Evolutionary conservation across 2,113 vertebrate genomes (phyloP), one percentile per base, ranked within the genome.

Genomic region (Chlorodrepanis virens): DNA sequence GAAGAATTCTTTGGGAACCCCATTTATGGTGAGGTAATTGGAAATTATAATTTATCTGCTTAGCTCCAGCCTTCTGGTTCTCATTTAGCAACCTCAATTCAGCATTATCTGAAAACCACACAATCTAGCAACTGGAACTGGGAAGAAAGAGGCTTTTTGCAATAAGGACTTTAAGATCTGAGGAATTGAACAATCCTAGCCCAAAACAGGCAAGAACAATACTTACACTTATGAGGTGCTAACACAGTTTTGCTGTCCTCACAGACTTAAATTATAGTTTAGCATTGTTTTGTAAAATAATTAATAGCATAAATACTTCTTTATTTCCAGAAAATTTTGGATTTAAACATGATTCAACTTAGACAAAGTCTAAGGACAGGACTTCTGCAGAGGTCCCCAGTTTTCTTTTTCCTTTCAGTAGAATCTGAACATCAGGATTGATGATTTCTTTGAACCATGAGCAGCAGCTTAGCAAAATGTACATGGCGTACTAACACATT

Each of bases 61-160:
- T 96, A 90, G 60, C 71, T 86, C 33, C 29, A 90, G 63, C 72
- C 60, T 95, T 93, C 76, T 95, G 88, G 59, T 94, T 95, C 79
- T 96, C n/a, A 68, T 95, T 96, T 90, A 92, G 87, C 75, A 89
- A 81, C 59, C 64, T 95, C 67, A 57, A 9, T 87, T 96, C 63
- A 63, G 87, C 89, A 91, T 96, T 94, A 95, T 70, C 63, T 81
- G 87, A 74, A 93, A 93, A 91, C 59, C 87, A 86, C 84, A 80
- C 27, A 64, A 10, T 78, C 39, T 67, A 71, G 85, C 72, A 87
- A 79, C 64, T 89, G 82, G 74, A 78, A n/a, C 80, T 53, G 57
- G 53, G 76, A 81, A 74, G 90, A 92, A 96, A 96, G 90, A 86
- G 80, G 88, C 68, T 96, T 96, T 96, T 95, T 61, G 67, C 72